These are phyloP conservation scores for Phyllotreta striolata DNA, from an alignment of 2,888 invertebrate genomes.

Conservation along the genomic window DNA sequence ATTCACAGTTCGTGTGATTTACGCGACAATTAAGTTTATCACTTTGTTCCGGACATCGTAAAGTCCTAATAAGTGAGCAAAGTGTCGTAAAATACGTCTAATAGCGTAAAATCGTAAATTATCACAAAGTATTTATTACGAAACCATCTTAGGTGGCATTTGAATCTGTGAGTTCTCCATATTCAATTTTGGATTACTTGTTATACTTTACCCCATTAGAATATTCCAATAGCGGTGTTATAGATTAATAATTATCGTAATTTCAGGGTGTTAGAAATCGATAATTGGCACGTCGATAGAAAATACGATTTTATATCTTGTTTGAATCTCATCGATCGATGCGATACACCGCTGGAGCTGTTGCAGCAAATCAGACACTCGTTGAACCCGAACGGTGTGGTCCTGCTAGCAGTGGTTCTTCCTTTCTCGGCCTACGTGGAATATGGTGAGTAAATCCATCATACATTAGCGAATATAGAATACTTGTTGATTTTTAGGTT, in stretches of 20 bases:
- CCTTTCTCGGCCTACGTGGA: constrained; percentile 97
- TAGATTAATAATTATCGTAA: neutral
- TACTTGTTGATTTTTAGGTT: constrained; percentile 60
- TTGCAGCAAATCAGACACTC: constrained; percentile 77
- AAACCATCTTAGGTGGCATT: constrained; percentile 6
- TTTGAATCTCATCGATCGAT: constrained; percentile 93
- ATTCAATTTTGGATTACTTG: neutral
- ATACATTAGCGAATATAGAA: neutral
- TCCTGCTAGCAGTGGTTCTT: constrained; percentile 89
- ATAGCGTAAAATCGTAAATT: constrained; percentile 20
- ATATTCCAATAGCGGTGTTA: neutral
- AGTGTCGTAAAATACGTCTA: constrained; percentile 21
- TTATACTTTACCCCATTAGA: neutral
- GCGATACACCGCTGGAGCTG: constrained; percentile 83
- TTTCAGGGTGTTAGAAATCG: constrained; percentile 74
- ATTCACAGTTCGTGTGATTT: constrained; percentile 24
- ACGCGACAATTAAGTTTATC: constrained; percentile 31
- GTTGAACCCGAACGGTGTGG: constrained; percentile 76
- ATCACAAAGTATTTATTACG: constrained; percentile 21
- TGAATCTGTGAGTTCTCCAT: neutral
- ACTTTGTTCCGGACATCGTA: constrained; percentile 28
- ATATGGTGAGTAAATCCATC: constrained; percentile 66
- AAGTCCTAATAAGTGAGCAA: constrained; percentile 22
- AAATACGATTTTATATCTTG: constrained; percentile 85
- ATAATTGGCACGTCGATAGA: constrained; percentile 67